Evolutionary conservation across 2,797 vertebrate species (phyloP).

Genomic region (Enteromius radiatus): DNA sequence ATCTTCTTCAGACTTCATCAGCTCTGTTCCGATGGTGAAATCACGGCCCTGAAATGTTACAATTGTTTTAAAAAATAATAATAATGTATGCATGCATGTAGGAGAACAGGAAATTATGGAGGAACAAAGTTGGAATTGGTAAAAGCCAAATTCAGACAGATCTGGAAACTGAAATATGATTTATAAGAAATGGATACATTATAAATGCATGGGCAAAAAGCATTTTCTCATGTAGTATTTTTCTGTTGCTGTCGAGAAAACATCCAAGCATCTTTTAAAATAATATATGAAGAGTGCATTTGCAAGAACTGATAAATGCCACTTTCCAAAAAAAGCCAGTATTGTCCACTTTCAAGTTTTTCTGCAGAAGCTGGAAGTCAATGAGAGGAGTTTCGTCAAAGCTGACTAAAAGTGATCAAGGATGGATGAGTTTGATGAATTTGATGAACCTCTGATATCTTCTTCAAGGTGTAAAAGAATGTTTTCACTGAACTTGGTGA

Average conservation of each 20-base stretch:
- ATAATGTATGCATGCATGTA: not conserved
- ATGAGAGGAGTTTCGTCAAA: too few species aligned
- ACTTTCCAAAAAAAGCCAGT: too few species aligned
- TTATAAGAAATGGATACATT: not conserved
- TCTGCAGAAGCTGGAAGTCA: too few species aligned
- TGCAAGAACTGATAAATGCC: too few species aligned
- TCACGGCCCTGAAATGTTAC: constrained; percentile 60
- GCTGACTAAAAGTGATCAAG: too few species aligned
- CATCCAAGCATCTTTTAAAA: not conserved
- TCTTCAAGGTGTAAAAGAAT: too few species aligned
- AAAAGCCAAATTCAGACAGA: not conserved
- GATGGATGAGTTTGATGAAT: too few species aligned
- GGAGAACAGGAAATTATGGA: not conserved
- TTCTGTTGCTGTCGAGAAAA: not conserved
- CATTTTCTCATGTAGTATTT: not conserved
- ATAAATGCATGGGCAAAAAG: not conserved
- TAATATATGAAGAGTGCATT: too few species aligned
- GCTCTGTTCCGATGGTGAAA: constrained; percentile 77
- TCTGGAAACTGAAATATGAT: not conserved
- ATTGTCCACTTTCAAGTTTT: too few species aligned
- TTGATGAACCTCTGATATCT: too few species aligned
- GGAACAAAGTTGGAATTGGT: not conserved
- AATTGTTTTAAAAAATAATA: not conserved
- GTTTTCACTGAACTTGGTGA: too few species aligned
- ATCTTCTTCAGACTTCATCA: constrained; percentile 76